Evolutionary conservation across 2,797 vertebrate genomes (phyloP).

Genomic region (Cirrhinus mrigala): DNA sequence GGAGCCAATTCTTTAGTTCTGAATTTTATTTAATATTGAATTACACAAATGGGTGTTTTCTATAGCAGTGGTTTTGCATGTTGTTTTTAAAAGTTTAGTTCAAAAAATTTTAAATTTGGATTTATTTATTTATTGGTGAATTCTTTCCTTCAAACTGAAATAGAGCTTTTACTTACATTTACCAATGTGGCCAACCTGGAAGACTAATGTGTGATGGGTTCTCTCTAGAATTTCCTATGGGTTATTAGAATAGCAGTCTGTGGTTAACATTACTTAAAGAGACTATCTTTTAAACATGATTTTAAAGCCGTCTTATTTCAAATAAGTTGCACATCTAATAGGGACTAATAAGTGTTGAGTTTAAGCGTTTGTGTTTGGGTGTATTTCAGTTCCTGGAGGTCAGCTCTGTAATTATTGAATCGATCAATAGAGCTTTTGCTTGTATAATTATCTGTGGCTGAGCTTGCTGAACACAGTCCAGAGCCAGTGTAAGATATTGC

Average conservation of each 20-base stretch:
- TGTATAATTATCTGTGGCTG: constrained; percentile 43
- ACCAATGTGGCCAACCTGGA: not conserved
- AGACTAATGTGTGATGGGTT: not conserved
- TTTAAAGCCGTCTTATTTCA: not conserved
- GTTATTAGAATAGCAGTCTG: not conserved
- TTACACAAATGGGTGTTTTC: too few relatives aligned
- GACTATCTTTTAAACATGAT: not conserved
- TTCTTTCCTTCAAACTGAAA: not conserved
- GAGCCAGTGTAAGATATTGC: constrained; percentile 25
- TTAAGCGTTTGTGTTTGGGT: not conserved
- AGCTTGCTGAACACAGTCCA: not conserved
- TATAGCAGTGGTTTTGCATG: too few relatives aligned
- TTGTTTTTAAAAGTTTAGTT: too few relatives aligned
- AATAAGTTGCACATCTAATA: constrained; percentile 5
- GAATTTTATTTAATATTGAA: too few relatives aligned
- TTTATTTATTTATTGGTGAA: not conserved
- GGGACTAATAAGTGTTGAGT: constrained; percentile 10
- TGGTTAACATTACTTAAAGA: not conserved
- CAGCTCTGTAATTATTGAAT: constrained; percentile 18
- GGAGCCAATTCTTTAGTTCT: too few relatives aligned
- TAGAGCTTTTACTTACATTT: not conserved
- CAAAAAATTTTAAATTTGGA: not conserved
- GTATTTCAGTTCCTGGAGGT: constrained; percentile 27
- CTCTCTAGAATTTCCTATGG: not conserved
- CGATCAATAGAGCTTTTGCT: constrained; percentile 21